Evolutionary conservation across 2,113 vertebrate genomes (phyloP), one percentile per base, ranked within the genome.

Genomic region (Tragulus kanchil): DNA sequence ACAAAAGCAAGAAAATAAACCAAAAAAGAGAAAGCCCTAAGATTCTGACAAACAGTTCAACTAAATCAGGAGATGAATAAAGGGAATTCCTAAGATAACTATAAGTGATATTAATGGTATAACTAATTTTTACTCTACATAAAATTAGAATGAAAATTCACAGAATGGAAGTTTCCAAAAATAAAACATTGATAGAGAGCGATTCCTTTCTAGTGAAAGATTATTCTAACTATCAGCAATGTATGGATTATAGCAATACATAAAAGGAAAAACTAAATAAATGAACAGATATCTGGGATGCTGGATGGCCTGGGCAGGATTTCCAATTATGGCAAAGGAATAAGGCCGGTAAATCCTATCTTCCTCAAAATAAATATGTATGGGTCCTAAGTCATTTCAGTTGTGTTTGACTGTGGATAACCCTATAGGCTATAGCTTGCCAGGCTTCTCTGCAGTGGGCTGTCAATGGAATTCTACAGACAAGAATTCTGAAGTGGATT

Each of bases 191-290:
- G 8, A 82, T 42, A 64, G 1, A 42, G 42, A 67, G 26, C 61
- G 28, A 56, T 71, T 50, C 73, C 52, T 91, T 77, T 82, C 75
- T 87, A 31, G 26, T 87, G 77, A 67, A 67, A 92, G 81, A 25
- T 84, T 77, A 69, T 48, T 36, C 23, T 77, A 42, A 69, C 67
- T 94, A 54, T 86, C 87, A 58, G 16, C 42, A 91, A 17, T 65
- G 17, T 56, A 4, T 85, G 67, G 21, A 84, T 42, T 77, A 56
- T 89, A 89, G 16, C 59, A 52, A 71, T 62, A 95, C 15, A 21
- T 91, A 79, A 52, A 84, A 78, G 61, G 25, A 78, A 94, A 91
- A 91, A 36, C 31, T 50, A 79, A 73, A 73, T 42, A 97, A 92
- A 93, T 16, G 52, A 16, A 48, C 13, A 89, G 36, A 45, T 85